phyloP scores from a whole-genome alignment of 2,888 invertebrate genomes.

The Napeogenes sylphis region DNA sequence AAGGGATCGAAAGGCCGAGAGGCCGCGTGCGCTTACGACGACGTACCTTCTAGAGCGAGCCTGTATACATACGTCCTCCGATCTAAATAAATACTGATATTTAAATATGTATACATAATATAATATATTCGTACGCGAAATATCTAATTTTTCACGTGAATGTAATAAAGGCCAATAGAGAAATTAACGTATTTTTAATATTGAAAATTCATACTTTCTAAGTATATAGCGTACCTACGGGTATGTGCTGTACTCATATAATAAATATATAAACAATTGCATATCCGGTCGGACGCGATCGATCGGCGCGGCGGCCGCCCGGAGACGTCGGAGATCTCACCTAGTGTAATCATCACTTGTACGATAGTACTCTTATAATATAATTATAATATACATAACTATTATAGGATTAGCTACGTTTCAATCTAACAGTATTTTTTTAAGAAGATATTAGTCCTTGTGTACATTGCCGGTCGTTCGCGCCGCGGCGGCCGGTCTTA shows the following conservation, averaged over 20 bases:
- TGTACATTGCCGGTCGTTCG: slow-evolving; percentile 70
- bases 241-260: slow-evolving; percentile 60
- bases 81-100: slow-evolving; percentile 73
- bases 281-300: slow-evolving; percentile 74
- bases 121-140: slow-evolving; percentile 76
- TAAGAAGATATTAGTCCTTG: slow-evolving; percentile 78
- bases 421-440: slow-evolving; percentile 79
- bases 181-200: slow-evolving; percentile 77
- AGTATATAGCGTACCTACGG: slow-evolving; percentile 57
- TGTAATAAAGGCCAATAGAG: slow-evolving; percentile 73
- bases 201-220: slow-evolving; percentile 72
- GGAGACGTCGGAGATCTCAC: slow-evolving; percentile 75
- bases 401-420: slow-evolving; percentile 74
- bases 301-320: slow-evolving; percentile 69
- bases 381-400: slow-evolving; percentile 69
- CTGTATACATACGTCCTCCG: slow-evolving; percentile 78
- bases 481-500: slow-evolving; percentile 63
- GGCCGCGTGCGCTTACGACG: slow-evolving; percentile 75
- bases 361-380: slow-evolving; percentile 71
- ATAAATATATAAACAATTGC: slow-evolving; percentile 58
- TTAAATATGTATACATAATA: slow-evolving; percentile 72
- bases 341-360: slow-evolving; percentile 74
- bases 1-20: slow-evolving; percentile 68
- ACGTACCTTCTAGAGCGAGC: slow-evolving; percentile 77
- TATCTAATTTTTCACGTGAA: slow-evolving; percentile 74